Conservation (phyloP, 2,113 vertebrate species). For the Nematolebias whitei region DNA sequence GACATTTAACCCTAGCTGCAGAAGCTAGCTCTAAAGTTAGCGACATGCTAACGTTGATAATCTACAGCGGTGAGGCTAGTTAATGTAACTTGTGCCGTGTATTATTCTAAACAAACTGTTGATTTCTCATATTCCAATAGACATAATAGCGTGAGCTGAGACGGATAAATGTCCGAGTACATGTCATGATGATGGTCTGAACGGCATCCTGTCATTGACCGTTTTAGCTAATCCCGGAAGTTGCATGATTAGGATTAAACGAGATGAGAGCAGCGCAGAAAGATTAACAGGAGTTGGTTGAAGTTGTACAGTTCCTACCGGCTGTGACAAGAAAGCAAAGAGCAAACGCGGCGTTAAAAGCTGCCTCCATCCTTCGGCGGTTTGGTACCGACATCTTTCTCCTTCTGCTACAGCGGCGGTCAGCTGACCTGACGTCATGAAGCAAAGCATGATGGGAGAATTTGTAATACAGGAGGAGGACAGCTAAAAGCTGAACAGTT, state of each 20-base stretch:
- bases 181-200: conserved; percentile 23
- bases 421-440: conserved; percentile 57
- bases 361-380: conserved; percentile 56
- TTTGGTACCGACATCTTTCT: conserved; percentile 58
- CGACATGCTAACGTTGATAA: conserved; percentile 4
- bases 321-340: conserved; percentile 10
- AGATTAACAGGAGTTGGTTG: fast-evolving
- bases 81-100: background rate
- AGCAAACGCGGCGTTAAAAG: conserved; percentile 29
- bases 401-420: conserved; percentile 26
- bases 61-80: background rate
- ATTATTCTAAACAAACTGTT: fast-evolving
- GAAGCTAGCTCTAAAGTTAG: conserved; percentile 3
- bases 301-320: conserved; percentile 35
- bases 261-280: fast-evolving
- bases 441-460: conserved; percentile 6
- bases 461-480: background rate
- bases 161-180: background rate
- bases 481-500: background rate
- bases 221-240: background rate
- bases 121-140: background rate
- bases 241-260: background rate
- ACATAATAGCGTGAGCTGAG: no score
- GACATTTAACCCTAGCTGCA: background rate
- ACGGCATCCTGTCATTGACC: background rate